phyloP scores from a whole-genome alignment of 1,140 invertebrate species.

The Caligus rogercresseyi region DNA sequence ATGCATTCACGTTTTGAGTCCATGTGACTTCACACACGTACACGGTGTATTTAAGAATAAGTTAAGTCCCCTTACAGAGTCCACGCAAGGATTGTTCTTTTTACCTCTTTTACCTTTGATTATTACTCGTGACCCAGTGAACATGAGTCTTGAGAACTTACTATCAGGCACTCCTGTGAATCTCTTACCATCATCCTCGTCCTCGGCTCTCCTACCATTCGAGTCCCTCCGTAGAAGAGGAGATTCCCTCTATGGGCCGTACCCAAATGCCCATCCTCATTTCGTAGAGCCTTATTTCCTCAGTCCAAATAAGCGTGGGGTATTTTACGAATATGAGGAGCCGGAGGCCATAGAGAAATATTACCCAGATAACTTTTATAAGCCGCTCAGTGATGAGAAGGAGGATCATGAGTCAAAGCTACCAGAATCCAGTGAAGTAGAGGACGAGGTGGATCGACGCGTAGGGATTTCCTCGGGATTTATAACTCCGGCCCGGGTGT shows the following conservation, averaged over 20 bases:
- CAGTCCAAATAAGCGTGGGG: background rate
- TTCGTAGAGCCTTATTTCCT: background rate
- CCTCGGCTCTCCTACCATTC: background rate
- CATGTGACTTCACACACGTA: background rate
- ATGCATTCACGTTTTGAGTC: background rate
- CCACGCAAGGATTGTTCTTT: too few species aligned
- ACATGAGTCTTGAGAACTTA: background rate
- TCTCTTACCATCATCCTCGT: background rate
- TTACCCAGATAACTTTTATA: background rate
- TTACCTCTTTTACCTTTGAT: too few species aligned
- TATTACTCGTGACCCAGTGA: background rate
- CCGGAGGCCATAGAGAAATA: background rate
- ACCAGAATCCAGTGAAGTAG: background rate
- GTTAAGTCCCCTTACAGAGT: too few species aligned
- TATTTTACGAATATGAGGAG: background rate
- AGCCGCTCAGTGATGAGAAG: background rate
- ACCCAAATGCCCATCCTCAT: too few species aligned
- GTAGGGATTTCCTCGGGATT: background rate
- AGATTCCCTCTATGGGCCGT: too few species aligned
- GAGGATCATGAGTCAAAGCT: background rate
- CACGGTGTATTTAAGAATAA: background rate
- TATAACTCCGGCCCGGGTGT: background rate
- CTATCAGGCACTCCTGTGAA: background rate
- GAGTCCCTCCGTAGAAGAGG: too few species aligned
- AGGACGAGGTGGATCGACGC: background rate